These are phyloP conservation scores for Drosophila elegans DNA, from an alignment of 1,140 invertebrate species.

Conservation along the genomic window DNA sequence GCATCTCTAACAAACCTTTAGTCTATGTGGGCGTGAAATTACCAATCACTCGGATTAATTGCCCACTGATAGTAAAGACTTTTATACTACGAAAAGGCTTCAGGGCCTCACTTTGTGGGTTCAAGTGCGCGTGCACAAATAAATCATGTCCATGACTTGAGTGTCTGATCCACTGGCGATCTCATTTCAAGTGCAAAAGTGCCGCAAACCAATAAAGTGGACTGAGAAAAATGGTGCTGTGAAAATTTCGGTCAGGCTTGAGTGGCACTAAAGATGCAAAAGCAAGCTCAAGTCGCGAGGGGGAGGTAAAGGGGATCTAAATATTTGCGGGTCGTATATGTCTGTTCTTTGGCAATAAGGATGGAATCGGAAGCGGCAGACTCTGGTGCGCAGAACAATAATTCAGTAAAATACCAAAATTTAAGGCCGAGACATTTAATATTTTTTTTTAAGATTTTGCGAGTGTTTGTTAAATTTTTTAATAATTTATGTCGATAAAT, in stretches of 20 bases:
- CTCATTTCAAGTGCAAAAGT: slow-evolving; percentile 81
- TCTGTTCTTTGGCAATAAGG: background rate
- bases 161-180: slow-evolving; percentile 63
- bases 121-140: slow-evolving; percentile 83
- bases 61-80: slow-evolving; percentile 60
- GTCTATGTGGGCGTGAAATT: slow-evolving; percentile 64
- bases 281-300: background rate
- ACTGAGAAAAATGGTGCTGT: slow-evolving; percentile 56
- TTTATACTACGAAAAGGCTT: slow-evolving; percentile 31
- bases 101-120: slow-evolving; percentile 22
- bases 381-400: slow-evolving; percentile 54
- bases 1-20: slow-evolving; percentile 3
- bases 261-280: slow-evolving; percentile 1
- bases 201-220: slow-evolving; percentile 64
- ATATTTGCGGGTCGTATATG: slow-evolving; percentile 46
- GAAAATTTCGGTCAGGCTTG: slow-evolving; percentile 1
- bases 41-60: slow-evolving; percentile 79
- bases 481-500: no score
- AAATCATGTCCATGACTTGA: slow-evolving; percentile 77
- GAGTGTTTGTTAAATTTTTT: no score
- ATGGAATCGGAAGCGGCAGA: background rate
- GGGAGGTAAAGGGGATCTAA: background rate
- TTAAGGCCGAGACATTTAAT: no score
- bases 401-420: slow-evolving; percentile 15
- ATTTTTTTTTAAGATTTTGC: no score